Conservation (phyloP, 2,797 vertebrate genomes). For the Phataginus tetradactyla region DNA sequence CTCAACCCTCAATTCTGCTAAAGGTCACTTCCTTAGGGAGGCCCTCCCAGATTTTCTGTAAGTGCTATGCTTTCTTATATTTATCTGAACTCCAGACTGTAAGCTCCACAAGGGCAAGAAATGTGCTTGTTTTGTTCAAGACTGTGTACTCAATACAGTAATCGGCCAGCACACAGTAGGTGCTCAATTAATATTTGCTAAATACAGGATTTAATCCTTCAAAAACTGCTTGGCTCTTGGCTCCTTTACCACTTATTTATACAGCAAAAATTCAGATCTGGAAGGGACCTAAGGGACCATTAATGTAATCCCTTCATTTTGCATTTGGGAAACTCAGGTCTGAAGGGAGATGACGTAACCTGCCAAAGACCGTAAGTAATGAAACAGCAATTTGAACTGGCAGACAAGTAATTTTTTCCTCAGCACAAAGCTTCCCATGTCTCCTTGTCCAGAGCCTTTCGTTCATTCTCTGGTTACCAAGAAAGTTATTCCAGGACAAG, state of each 20-base stretch:
- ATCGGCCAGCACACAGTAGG: neutral
- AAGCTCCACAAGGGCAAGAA: slow-evolving; percentile 1
- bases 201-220: slow-evolving; percentile 24
- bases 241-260: neutral
- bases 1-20: slow-evolving; percentile 10
- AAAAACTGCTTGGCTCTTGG: slow-evolving; percentile 34
- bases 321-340: slow-evolving; percentile 51
- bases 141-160: neutral
- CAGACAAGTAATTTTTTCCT: neutral
- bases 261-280: neutral
- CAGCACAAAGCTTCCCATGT: neutral
- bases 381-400: neutral
- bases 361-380: neutral
- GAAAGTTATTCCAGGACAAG: neutral
- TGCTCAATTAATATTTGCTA: neutral
- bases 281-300: slow-evolving; percentile 42
- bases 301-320: slow-evolving; percentile 24
- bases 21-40: slow-evolving; percentile 9
- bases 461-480: neutral
- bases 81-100: slow-evolving; percentile 22
- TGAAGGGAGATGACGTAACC: slow-evolving; percentile 74
- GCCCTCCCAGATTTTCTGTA: neutral
- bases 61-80: neutral
- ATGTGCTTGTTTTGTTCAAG: neutral
- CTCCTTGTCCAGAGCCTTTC: neutral